These are phyloP conservation scores for Upupa epops DNA, from an alignment of 2,113 vertebrate genomes.

Conservation along the genomic window DNA sequence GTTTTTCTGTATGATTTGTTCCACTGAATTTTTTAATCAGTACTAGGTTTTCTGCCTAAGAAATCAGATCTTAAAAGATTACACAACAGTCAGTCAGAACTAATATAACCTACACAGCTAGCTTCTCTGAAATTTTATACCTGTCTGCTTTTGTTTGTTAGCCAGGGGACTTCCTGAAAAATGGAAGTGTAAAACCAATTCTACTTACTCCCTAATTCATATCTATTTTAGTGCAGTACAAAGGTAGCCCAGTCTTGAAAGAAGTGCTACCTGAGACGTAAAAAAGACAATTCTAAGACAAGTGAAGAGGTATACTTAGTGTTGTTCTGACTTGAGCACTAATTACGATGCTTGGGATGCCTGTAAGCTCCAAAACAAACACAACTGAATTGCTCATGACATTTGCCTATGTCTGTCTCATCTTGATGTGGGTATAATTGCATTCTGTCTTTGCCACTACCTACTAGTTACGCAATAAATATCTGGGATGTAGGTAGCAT, in stretches of 20 bases:
- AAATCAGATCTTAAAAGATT: background rate
- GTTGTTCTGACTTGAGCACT: background rate
- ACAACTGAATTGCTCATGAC: background rate
- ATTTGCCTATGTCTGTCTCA: background rate
- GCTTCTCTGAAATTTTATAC: background rate
- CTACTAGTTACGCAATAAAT: background rate
- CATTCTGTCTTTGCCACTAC: background rate
- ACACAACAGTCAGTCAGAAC: background rate
- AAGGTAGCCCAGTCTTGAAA: background rate
- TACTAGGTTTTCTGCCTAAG: background rate
- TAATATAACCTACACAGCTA: background rate
- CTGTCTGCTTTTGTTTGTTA: background rate
- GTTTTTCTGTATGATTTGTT: background rate
- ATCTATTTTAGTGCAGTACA: background rate
- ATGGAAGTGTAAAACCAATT: background rate
- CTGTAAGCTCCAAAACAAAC: background rate
- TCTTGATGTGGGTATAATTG: background rate
- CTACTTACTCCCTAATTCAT: background rate
- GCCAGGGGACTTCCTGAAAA: background rate
- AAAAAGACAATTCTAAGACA: background rate
- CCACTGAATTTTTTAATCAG: background rate
- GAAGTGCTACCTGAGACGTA: background rate
- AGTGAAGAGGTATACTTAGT: background rate
- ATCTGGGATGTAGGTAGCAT: background rate
- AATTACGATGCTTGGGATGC: background rate